Evolutionary conservation across 1,140 invertebrate species (phyloP), one percentile per base, ranked within the genome.

Genomic region (Geopemphigus sp.): DNA sequence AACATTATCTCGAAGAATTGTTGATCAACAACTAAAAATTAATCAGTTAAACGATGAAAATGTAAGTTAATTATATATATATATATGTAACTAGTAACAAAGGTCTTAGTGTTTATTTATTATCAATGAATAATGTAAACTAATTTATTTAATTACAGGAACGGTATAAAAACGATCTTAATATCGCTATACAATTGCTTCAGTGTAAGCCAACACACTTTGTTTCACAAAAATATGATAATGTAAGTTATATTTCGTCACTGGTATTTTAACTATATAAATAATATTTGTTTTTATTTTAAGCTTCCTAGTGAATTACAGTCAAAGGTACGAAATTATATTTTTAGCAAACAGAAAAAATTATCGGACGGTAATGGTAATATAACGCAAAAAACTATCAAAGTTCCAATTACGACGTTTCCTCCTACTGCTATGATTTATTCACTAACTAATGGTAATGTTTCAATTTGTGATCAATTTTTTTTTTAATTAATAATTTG

Each of bases 141-240:
- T 29, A 80, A 83, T 83, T 82, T 83, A 83, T 84, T 83, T 39
- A 84, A 84, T 89, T 88, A 45, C 87, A 97, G 95, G 95, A 97
- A 84, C 90, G 94, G 83, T 97, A 96, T 86, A 92, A 95, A 87
- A 95, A 93, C 86, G 96, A 98, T 86, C 95, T 97, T 83, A 95
- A 94, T 86, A 87, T 97, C 85, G 95, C 95, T 70, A 95, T 97
- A 82, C 95, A 97, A 87, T 88, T 98, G 82, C 87, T 98, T 32
- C 96, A 98, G 84, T 97, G 95, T 85, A 97, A 97, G 86, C 95
- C 96, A 82, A 93, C 94, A 76, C 95, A 95, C 87, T 98, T 97
- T 90, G 91, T 97, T 80, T 91, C 94, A 68, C 95, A 96, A 84
- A 95, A 94, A 87, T 90, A 95, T 84, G 94, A 95, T 85, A 91